Base-by-base conservation (phyloP, 2,797 vertebrate species). In the Neosalanx taihuensis region DNA sequence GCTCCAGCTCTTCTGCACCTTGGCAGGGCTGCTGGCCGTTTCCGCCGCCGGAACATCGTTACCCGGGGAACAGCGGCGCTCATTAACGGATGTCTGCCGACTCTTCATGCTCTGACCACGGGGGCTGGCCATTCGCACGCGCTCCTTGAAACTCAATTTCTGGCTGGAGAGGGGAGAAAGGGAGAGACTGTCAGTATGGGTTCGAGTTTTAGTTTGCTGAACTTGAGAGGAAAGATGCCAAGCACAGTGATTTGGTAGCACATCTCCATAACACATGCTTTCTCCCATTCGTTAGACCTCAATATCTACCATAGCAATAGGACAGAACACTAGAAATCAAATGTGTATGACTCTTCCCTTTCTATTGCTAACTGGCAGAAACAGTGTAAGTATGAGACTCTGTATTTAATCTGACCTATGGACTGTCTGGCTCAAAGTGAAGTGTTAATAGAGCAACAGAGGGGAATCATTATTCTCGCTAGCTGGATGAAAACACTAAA, bases 1-100 rank as follows among this genome's bases (percentile, higher is more conserved):
- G 87, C 98, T 99, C 98, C 98, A 99, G 92, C 97, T 99, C 90
- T 99, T 99, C 90, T 99, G 98, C 31, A 99, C 96, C 85, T 99
- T 99, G 78, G 95, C 95, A 3, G 97, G 97, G 78, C 96, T 97
- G 75, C 93, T 91, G 10, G 95, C 93, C 0, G 94, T 91, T 70
- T 91, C 89, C 1, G 64, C 13, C 4, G 81, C 84, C 64, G 76
- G 85, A 77, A 92, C 86, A 80, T 98, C 96, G 0, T 93, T 90
- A 77, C 95, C 88, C 0, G 96, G 95, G 26, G 96, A 94, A 37
- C 74, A 90, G 72, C 87, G 93, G 57, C 94, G 93, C 75, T 97
- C 96, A n/a, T 89, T 94, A 5, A 94, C 86, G 1, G 96, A 96
- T 9, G 93, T 90, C 81, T 98, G 96, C 72, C 97, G 93, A 88